Conservation (phyloP, 2,797 vertebrate species). For the Benthosema pterotum region DNA sequence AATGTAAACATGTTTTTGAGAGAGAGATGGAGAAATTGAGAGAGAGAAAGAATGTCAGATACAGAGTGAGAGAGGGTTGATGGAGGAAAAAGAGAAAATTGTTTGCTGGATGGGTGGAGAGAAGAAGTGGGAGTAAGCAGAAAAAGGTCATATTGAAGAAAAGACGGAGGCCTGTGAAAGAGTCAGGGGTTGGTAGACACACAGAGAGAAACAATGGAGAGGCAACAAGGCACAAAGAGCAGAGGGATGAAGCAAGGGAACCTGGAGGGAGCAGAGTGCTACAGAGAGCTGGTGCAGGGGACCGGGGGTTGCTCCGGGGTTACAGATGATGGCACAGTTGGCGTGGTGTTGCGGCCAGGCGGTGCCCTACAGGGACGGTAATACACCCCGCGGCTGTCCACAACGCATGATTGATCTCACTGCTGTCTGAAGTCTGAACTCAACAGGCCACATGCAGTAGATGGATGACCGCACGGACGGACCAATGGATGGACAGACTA, state of each 20-base stretch:
- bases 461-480: not conserved
- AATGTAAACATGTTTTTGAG: not conserved
- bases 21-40: not conserved
- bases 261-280: conserved; percentile 15
- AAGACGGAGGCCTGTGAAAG: not conserved
- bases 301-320: not conserved
- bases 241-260: conserved; percentile 18
- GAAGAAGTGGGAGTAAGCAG: too few relatives aligned
- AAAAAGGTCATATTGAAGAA: not conserved
- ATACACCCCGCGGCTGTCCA: conserved; percentile 49
- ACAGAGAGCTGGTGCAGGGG: not conserved
- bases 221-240: not conserved
- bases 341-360: conserved; percentile 54
- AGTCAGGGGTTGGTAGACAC: not conserved
- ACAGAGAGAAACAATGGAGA: not conserved
- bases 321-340: conserved; percentile 67
- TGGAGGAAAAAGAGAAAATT: conserved; percentile 10
- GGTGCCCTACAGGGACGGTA: conserved; percentile 43
- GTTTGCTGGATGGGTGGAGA: too few relatives aligned
- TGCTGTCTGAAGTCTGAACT: conserved; percentile 25
- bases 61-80: not conserved
- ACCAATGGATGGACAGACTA: not conserved
- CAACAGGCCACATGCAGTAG: conserved; percentile 8
- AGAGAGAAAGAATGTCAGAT: not conserved
- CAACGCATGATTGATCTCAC: conserved; percentile 50